A percentile compares a stretch with the other conserved stretches of the same genome.
Evolutionary conservation across 2,113 vertebrate genomes (phyloP).

Genomic region (Polypterus bichir): DNA sequence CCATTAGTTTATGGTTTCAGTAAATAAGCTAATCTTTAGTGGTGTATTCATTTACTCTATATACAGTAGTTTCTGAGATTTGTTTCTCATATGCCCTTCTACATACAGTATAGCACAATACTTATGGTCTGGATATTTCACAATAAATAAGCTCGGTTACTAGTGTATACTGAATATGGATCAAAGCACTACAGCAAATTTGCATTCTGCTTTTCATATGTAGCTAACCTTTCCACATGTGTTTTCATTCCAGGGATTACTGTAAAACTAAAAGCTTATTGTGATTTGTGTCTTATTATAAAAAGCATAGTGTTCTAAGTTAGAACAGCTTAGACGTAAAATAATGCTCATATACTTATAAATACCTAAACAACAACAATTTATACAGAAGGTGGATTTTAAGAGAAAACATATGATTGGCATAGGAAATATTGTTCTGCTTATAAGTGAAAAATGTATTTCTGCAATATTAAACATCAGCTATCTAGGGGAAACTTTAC

Average conservation of each 20-base stretch:
- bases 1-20: too few species aligned
- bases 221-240: conserved; percentile 1
- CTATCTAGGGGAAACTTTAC: neutral
- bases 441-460: neutral
- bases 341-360: neutral
- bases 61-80: too few species aligned
- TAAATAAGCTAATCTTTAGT: too few species aligned
- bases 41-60: too few species aligned
- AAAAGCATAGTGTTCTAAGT: conserved; percentile 6
- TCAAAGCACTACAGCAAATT: too few species aligned
- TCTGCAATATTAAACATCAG: neutral
- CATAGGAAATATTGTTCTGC: neutral
- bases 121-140: too few species aligned
- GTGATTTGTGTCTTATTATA: conserved; percentile 24
- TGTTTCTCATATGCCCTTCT: too few species aligned
- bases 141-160: too few species aligned
- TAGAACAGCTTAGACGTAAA: neutral
- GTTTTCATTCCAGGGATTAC: conserved; percentile 31
- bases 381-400: neutral
- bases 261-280: conserved; percentile 28
- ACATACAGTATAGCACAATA: too few species aligned
- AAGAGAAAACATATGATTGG: neutral
- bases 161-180: too few species aligned
- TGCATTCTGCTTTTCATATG: neutral
- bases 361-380: neutral